Conservation (phyloP, 2,113 vertebrate species). For the Anthoscopus minutus region DNA sequence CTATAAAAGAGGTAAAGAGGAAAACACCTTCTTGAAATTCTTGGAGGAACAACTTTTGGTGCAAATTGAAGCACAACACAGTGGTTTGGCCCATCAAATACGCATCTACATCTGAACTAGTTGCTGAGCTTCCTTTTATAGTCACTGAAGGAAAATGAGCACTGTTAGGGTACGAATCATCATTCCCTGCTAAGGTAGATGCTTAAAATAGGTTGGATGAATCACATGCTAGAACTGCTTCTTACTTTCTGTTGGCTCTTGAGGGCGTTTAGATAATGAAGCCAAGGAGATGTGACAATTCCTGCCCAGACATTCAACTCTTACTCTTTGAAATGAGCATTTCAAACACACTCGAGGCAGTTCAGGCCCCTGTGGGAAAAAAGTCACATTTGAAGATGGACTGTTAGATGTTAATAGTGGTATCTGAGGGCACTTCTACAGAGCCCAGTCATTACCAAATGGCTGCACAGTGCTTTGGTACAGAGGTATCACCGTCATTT, state of each 20-base stretch:
- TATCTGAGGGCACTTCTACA: not conserved
- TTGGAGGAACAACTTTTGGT: not conserved
- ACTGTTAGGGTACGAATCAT: not conserved
- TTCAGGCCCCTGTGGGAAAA: not conserved
- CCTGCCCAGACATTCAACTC: not conserved
- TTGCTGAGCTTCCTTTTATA: conserved; percentile 18
- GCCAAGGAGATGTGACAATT: not conserved
- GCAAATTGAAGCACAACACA: not conserved
- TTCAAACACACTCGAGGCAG: not conserved
- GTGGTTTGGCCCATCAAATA: not conserved
- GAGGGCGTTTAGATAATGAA: not conserved
- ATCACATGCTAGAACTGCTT: conserved; percentile 31
- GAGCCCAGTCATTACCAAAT: not conserved
- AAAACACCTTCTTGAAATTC: not conserved
- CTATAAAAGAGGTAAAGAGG: conserved; percentile 77
- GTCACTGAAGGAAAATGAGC: not conserved
- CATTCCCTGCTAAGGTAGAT: conserved; percentile 44
- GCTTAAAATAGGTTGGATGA: conserved; percentile 48
- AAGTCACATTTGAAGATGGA: not conserved
- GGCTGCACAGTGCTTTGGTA: not conserved
- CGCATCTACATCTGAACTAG: not conserved
- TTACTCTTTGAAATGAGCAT: not conserved
- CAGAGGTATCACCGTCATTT: not conserved
- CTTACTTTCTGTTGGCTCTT: not conserved
- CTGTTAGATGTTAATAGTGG: not conserved